Evolutionary conservation across 2,797 vertebrate species (phyloP).

Genomic region (Rhinella marina): DNA sequence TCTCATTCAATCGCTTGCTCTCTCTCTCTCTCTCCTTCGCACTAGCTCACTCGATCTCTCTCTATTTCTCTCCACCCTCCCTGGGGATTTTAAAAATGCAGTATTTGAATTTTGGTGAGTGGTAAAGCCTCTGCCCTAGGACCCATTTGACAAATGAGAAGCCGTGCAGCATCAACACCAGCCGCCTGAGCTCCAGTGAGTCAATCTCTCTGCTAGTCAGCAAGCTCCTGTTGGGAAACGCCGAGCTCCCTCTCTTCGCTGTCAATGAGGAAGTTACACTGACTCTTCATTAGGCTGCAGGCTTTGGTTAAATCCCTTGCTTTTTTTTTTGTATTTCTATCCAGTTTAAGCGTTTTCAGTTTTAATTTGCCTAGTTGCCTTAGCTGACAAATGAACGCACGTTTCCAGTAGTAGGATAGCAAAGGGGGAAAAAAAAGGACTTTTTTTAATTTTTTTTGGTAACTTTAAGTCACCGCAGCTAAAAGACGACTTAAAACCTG

Average conservation of each 20-base stretch:
- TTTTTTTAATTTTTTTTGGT: constrained; percentile 27
- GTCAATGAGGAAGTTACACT: constrained; percentile 76
- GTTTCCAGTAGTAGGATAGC: constrained; percentile 63
- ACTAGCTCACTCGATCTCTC: constrained; percentile 61
- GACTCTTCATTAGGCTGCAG: constrained; percentile 75
- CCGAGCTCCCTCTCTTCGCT: constrained; percentile 70
- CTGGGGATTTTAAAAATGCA: constrained; percentile 77
- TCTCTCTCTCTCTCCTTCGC: constrained; percentile 64
- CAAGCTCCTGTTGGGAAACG: constrained; percentile 72
- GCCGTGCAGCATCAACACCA: constrained; percentile 74
- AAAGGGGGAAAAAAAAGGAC: constrained; percentile 22
- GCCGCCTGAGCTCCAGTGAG: constrained; percentile 71
- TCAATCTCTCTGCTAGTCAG: constrained; percentile 70
- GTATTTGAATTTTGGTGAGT: constrained; percentile 83
- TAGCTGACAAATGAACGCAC: constrained; percentile 72
- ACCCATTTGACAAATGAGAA: constrained; percentile 85
- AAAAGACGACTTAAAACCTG: constrained; percentile 64
- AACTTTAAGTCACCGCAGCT: constrained; percentile 65
- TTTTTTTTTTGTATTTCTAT: constrained; percentile 29
- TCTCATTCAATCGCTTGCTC: constrained; percentile 59
- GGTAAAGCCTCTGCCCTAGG: constrained; percentile 78
- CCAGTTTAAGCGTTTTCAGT: constrained; percentile 60
- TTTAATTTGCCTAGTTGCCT: constrained; percentile 74
- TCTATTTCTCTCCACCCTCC: constrained; percentile 67
- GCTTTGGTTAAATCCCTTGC: constrained; percentile 67